Evolutionary conservation across 1,140 invertebrate genomes (phyloP), one percentile per base, ranked within the genome.

Genomic region (Dermatophagoides farinae): DNA sequence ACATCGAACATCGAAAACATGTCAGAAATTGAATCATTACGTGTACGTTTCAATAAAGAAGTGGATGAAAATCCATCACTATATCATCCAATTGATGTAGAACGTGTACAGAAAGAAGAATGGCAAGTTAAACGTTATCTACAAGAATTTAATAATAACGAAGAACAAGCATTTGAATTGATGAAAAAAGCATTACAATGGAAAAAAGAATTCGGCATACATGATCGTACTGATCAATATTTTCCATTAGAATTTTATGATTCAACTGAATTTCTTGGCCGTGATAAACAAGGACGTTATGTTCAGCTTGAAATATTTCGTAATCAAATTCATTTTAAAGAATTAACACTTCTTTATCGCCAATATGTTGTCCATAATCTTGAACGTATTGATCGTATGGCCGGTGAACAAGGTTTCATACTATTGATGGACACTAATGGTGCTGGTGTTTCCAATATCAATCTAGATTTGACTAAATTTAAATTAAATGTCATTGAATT

Each of bases 181-280:
- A 25, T 62, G 14, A 22, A 12, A 16, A 60, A 60, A 40, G 38
- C 60, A 20, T 18, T 61, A 16, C 50, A 61, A 59, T 61, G 60
- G 60, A 57, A 53, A 20, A 61, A 61, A 2, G 16, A n/a, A 44
- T 61, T 61, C 39, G 60, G 60, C n/a, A 38, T 61, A 12, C 60
- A 61, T 25, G 39, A 58, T 31, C 38, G 50, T 16, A 46, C 4
- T 20, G 53, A 61, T 37, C 25, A 25, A 38, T 31, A n/a, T 18
- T 61, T 61, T 59, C 60, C 60, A 14, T n/a, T 23, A 22, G 58
- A 60, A 25, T 38, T 60, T 40, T 60, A 37, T 18, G 58, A 60
- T 60, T 11, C 41, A 12, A 41, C 47, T 14, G 58, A 60, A 43
- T 25, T 55, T 23, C 25, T 25, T 44, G 53, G 53, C 25, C 16